Evolutionary conservation across 2,113 vertebrate genomes (phyloP), one percentile per base, ranked within the genome.

Genomic region (Arothron firmamentum): DNA sequence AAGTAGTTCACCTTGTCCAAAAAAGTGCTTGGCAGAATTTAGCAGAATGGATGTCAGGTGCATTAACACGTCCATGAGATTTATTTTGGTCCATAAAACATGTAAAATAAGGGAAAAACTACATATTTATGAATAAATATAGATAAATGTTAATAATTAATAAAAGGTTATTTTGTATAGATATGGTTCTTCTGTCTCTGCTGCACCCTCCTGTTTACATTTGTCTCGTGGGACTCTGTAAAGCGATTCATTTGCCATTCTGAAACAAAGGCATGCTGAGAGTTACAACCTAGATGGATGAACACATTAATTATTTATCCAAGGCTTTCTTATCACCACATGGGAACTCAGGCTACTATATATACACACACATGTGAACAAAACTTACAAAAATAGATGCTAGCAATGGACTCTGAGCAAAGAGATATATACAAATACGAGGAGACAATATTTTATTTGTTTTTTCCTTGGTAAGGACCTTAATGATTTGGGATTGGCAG

Each of bases 241-340:
- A 13, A 43, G 56, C 43, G 17, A 28, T 23, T 52, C 49, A 49
- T 65, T 57, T 65, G 43, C 18, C 38, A 2, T 38, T 38, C 34
- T 38, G 34, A 38, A 9, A 38, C 34, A 38, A 47, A 47, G 14
- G 15, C 16, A 47, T 47, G 18, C 48, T 15, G 38, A 61, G 70
- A 47, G 63, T 23, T 53, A 45, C 23, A 68, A 41, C 62, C 19
- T 56, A 53, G 56, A 72, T 58, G 70, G 12, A 64, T n/a, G 1
- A 11, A 54, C 51, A 59, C 52, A 57, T 78, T 66, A 19, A 81
- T 83, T 73, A 77, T 75, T 75, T 41, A 81, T 59, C 17, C 15
- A 5, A 23, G 10, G 67, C 72, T 70, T 48, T 82, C 49, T 66
- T 62, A 62, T 42, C 41, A 41, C 43, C 56, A 56, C 62, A 11